Evolutionary conservation across 1,140 invertebrate species (phyloP), one percentile per base, ranked within the genome.

Genomic region (Drosophila lini): DNA sequence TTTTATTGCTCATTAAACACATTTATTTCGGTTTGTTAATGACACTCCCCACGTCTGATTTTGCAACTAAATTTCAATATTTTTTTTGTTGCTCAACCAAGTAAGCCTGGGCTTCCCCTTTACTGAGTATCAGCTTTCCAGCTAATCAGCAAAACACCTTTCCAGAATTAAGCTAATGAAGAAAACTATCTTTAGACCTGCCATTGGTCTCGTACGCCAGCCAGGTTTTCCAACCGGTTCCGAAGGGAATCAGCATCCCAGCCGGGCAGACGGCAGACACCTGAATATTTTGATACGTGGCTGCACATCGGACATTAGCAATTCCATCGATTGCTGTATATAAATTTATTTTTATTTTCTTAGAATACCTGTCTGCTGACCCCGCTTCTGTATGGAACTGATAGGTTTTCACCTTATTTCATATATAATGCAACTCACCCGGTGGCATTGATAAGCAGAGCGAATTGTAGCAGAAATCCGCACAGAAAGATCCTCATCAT

Each of bases 401-500:
- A 58, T 40, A 74, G 56, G 40, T 34, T 42, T 36, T 59, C 15
- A 41, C 36, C 59, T 22, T 0, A 3, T 4, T 10, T 15, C 9
- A 44, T 11, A 69, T 32, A n/a, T 32, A 50, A 11, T 31, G 28
- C 8, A 22, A 78, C 82, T 74, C 57, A 86, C 82, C 84, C 83
- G 13, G 62, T 70, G 53, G 76, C 82, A 61, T 67, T 67, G 42
- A 83, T 68, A 15, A 82, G 45, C 16, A 88, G n/a, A 45, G 50
- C 82, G 56, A 53, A 70, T 77, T 88, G 82, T 28, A 88, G 32
- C 13, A 83, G 3, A 62, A 62, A 73, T n/a, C 45, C 63, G 44
- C 47, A 55, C 40, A 83, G 28, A 28, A 77, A 60, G 41, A 58
- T 11, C 16, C 71, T 85, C 64, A 62, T 44, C 82, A 86, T 86